phyloP scores from a whole-genome alignment of 2,113 vertebrate species.

The Lampris megalopsis region DNA sequence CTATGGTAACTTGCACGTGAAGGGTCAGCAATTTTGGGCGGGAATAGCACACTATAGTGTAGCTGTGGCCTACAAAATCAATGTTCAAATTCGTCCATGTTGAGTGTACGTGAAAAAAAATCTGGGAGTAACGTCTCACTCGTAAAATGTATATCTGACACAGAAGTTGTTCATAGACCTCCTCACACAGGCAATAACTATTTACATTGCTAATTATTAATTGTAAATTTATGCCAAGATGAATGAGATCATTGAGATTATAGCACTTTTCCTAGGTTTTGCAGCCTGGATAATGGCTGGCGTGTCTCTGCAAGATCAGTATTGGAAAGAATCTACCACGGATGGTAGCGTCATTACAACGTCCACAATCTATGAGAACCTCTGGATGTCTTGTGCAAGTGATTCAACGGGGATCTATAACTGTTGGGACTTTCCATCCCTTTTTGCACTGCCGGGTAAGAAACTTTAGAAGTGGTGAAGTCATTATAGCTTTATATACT shows the following conservation, averaged over 20 bases:
- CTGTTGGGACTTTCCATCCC: conserved; percentile 89
- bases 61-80: conserved; percentile 65
- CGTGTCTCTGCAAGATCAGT: conserved; percentile 83
- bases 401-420: conserved; percentile 88
- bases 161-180: conserved; percentile 57
- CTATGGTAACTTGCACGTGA: conserved; percentile 39
- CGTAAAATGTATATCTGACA: conserved; percentile 63
- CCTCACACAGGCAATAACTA: conserved; percentile 29
- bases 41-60: conserved; percentile 65
- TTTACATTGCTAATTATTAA: conserved; percentile 51
- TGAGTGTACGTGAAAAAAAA: conserved; percentile 45
- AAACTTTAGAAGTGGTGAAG: neutral
- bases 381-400: conserved; percentile 91
- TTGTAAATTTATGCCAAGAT: conserved; percentile 64
- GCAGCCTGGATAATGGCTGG: conserved; percentile 80
- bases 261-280: conserved; percentile 83
- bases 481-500: neutral
- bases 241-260: conserved; percentile 78
- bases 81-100: conserved; percentile 64
- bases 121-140: conserved; percentile 58
- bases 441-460: conserved; percentile 89
- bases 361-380: conserved; percentile 88
- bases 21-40: conserved; percentile 74
- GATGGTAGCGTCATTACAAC: conserved; percentile 88
- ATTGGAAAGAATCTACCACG: conserved; percentile 82